phyloP scores from a whole-genome alignment of 2,888 invertebrate species.

The Parochlus steinenii region DNA sequence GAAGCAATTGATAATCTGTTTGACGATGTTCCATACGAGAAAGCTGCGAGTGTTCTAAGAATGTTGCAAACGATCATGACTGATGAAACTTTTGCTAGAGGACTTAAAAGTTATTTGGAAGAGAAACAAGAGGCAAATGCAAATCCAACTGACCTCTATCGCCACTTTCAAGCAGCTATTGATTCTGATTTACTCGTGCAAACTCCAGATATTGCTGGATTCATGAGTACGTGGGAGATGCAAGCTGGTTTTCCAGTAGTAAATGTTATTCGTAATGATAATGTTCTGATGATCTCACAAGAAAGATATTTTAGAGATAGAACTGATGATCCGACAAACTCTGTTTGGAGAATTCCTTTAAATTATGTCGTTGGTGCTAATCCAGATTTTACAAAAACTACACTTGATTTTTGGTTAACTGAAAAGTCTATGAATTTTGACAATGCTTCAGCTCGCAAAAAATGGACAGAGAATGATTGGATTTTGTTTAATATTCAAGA shows the following conservation, averaged over 20 bases:
- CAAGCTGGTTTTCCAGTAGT: slow-evolving; percentile 43
- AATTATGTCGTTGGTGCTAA: slow-evolving; percentile 22
- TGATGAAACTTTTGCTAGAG: slow-evolving; percentile 1
- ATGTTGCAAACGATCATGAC: slow-evolving; percentile 9
- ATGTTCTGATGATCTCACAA: slow-evolving; percentile 2
- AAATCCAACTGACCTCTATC: slow-evolving; percentile 27
- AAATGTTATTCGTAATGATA: slow-evolving; percentile 25
- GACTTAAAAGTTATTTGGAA: slow-evolving; percentile 1
- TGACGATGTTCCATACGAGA: slow-evolving; percentile 73
- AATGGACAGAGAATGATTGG: slow-evolving; percentile 20
- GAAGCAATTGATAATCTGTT: slow-evolving; percentile 69
- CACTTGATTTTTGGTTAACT: slow-evolving; percentile 4
- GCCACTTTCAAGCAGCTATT: slow-evolving; percentile 19
- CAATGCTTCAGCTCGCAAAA: not conserved
- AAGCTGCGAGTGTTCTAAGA: slow-evolving; percentile 23
- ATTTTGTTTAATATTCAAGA: slow-evolving; percentile 27
- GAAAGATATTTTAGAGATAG: slow-evolving; percentile 6
- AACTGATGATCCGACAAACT: not conserved
- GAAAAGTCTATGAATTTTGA: not conserved
- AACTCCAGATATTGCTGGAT: slow-evolving; percentile 24
- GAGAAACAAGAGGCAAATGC: slow-evolving; percentile 26
- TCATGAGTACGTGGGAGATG: slow-evolving; percentile 44
- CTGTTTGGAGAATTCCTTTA: slow-evolving; percentile 23
- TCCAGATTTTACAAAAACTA: slow-evolving; percentile 13
- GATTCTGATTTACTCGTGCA: slow-evolving; percentile 12